These are phyloP conservation scores for Trileptium ribeirensis DNA, from an alignment of 2,888 invertebrate genomes.

Conservation along the genomic window DNA sequence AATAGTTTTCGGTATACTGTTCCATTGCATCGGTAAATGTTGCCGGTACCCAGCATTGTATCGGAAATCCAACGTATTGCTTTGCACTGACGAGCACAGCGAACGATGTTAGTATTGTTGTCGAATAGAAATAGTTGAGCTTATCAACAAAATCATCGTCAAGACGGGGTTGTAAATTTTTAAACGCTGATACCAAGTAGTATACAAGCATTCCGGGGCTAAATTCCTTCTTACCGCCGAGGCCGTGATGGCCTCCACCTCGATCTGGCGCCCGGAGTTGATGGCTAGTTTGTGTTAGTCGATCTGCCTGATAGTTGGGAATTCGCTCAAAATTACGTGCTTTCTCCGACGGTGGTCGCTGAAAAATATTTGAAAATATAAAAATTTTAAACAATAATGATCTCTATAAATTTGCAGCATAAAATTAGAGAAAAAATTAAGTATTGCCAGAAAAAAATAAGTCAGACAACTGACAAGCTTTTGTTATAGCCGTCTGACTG, in stretches of 20 bases:
- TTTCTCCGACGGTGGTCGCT: slow-evolving; percentile 50
- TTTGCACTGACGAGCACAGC: slow-evolving; percentile 21
- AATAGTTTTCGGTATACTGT: slow-evolving; percentile 49
- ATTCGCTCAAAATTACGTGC: slow-evolving; percentile 49
- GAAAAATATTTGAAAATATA: too few species aligned
- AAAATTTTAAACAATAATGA: too few species aligned
- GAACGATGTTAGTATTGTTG: slow-evolving; percentile 19
- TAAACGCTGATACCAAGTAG: slow-evolving; percentile 24
- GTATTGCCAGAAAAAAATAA: too few species aligned
- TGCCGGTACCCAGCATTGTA: slow-evolving; percentile 26
- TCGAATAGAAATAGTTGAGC: slow-evolving; percentile 24
- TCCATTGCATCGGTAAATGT: slow-evolving; percentile 36
- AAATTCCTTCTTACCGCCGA: slow-evolving; percentile 48
- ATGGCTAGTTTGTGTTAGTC: slow-evolving; percentile 49
- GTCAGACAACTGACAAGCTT: too few species aligned
- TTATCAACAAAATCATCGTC: slow-evolving; percentile 28
- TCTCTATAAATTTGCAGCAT: too few species aligned
- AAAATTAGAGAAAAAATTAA: too few species aligned
- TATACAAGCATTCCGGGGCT: slow-evolving; percentile 52
- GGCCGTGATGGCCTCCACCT: slow-evolving; percentile 48
- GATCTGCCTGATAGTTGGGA: slow-evolving; percentile 50
- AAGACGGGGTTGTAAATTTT: slow-evolving; percentile 17
- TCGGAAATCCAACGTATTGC: slow-evolving; percentile 26
- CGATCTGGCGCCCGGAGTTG: slow-evolving; percentile 43
- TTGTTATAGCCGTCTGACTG: too few species aligned